Evolutionary conservation across 2,113 vertebrate species (phyloP), one percentile per base, ranked within the genome.

Genomic region (Hypocryptadius cinnamomeus): DNA sequence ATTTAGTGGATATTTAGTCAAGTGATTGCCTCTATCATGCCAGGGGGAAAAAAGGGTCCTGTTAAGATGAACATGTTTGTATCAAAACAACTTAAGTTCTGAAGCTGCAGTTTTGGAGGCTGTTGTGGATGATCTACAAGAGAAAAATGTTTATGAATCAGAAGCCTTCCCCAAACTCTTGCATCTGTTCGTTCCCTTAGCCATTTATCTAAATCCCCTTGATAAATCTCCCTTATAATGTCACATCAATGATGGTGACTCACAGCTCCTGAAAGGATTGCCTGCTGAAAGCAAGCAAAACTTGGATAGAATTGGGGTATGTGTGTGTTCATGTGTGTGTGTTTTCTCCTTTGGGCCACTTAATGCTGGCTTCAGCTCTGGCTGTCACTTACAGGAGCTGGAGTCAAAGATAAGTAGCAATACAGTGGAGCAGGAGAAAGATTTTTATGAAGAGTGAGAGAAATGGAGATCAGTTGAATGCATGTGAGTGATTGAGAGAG

Each of bases 171-270:
- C 23, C 1, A 2, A 53, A 87, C 40, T 80, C 74, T 93, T 92
- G 44, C 44, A 65, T 92, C 82, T 94, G 54, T 89, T 97, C 89
- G 66, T 96, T 97, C 87, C 84, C 81, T 96, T 92, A 97, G 81
- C 97, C 89, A 89, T 89, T 90, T 76, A 95, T 92, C 85, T 79
- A 96, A 91, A 95, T 97, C 54, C n/a, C 87, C 61, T 88, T 94
- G 87, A 88, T 76, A 94, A 74, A 80, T 94, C 71, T 68, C 85
- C 74, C 92, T 90, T 91, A 63, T 45, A 93, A 66, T 95, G 88
- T 96, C 79, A 60, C 80, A 63, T 95, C 79, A 74, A 2, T 94
- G 93, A 85, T 56, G 74, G 94, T 97, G 95, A 96, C 92, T 97
- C 92, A 96, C 63, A 89, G 68, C 37, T 91, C 91, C 69, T 84